Base-by-base conservation (phyloP, 2,888 invertebrate genomes). In the Hemaris fuciformis region DNA sequence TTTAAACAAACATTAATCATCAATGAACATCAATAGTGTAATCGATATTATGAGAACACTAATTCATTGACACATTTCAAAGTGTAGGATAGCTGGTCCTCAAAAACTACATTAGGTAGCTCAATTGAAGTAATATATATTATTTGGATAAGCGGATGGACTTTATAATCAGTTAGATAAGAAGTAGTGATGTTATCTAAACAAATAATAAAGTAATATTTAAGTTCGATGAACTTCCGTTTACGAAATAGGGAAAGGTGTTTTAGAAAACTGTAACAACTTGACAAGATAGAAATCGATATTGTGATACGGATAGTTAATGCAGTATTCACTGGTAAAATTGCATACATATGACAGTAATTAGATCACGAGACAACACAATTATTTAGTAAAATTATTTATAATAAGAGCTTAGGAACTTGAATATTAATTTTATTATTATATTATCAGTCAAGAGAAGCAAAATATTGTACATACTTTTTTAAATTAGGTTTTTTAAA, bases 141-240 rank as follows among this genome's bases (percentile, higher is more conserved):
- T n/a, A 34, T 38, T 34, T 18, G 38, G 60, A 60, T 60, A 60
- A 60, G 48, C 13, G 41, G 48, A 53, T 60, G 10, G 23, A 22
- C 23, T 34, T 25, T 46, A 46, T 71, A 79, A 82, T 80, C 65
- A 66, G 76, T 81, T 82, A 70, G 88, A 89, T 89, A 89, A 86
- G 80, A 69, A 74, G 81, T 78, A 80, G 67, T 72, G 68, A 68
- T 56, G 62, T 61, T 69, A 70, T 66, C 62, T 58, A 62, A 59
- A 67, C 62, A 66, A 76, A 75, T 77, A 76, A 65, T 75, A 67
- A 70, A 74, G 69, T 69, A 71, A 72, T 62, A 69, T 72, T 73
- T 72, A 80, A 83, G 91, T 90, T 90, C 89, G 82, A 84, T 87
- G 91, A 91, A 90, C 91, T 88, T 88, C 81, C 80, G 85, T 84